Base-by-base conservation (phyloP, 2,113 vertebrate genomes). In the Dasyurus viverrinus region DNA sequence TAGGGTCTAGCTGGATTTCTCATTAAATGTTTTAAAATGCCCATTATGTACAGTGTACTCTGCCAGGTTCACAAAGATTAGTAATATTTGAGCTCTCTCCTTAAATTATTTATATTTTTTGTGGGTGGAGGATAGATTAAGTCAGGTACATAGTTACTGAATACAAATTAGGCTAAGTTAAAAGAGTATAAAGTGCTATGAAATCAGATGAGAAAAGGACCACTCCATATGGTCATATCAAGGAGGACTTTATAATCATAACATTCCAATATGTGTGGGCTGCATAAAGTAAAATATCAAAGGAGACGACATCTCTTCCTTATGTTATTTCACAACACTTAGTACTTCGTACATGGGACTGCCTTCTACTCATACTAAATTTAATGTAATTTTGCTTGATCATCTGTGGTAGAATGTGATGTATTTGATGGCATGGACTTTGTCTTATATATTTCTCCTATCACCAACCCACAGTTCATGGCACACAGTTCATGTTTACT, bases 221-320 rank as follows among this genome's bases (percentile, higher is more conserved):
- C 4, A 36, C 60, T 68, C 3, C 30, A 68, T 30, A 2, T 68
- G 60, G 30, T 84, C 68, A 23, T 84, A 84, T 84, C 19, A 84
- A 76, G 60, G n/a, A 84, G 36, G 36, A 23, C n/a, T 84, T 84
- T 8, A 23, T 94, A 92, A 94, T 92, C 46, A 94, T 89, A 95
- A 90, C 3, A 30, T 92, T 91, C 19, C 93, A 25, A 27, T 52
- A 2, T 91, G 30, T 89, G 53, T 91, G 1, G 60, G 46, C 22
- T 53, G 7, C 90, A 42, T 36, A n/a, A 0, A 30, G 42, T 42
- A 84, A 84, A 84, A 84, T 84, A 8, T 42, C 36, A 84, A 84
- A 42, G 7, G 16, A 42, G 68, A 23, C 8, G 2, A 5, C 57
- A 42, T 22, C 36, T 42, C 6, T 19, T 19, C 5, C 36, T 42